These are phyloP conservation scores for Pelosia muscerda DNA, from an alignment of 2,888 invertebrate species.

Conservation along the genomic window DNA sequence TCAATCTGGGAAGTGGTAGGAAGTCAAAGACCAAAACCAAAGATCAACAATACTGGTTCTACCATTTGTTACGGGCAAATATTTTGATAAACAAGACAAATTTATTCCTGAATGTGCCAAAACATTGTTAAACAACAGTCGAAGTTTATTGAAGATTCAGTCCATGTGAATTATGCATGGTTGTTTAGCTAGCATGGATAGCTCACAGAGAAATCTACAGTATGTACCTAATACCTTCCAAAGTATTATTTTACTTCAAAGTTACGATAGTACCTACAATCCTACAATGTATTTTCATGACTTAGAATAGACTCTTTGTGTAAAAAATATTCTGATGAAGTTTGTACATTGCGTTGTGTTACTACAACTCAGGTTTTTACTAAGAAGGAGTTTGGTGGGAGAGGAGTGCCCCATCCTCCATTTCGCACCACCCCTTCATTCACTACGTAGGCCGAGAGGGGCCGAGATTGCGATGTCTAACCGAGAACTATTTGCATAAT, in stretches of 20 bases:
- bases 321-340: neutral
- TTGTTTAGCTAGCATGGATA: too few species aligned
- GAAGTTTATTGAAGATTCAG: neutral
- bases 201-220: too few species aligned
- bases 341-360: constrained; percentile 12
- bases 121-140: neutral
- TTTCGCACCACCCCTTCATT: constrained; percentile 53
- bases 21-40: neutral
- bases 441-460: constrained; percentile 48
- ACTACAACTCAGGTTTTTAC: constrained; percentile 35
- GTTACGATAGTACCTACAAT: neutral
- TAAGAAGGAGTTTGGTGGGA: constrained; percentile 9
- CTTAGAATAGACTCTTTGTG: neutral
- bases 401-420: constrained; percentile 19
- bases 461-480: constrained; percentile 53
- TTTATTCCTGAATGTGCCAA: neutral
- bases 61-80: neutral
- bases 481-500: constrained; percentile 66
- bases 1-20: too few species aligned
- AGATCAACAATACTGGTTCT: neutral
- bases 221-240: too few species aligned
- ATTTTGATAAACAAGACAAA: neutral
- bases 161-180: too few species aligned
- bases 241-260: neutral
- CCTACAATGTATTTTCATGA: neutral